Base-by-base conservation (phyloP, 2,113 vertebrate genomes). In the Myodes glareolus region DNA sequence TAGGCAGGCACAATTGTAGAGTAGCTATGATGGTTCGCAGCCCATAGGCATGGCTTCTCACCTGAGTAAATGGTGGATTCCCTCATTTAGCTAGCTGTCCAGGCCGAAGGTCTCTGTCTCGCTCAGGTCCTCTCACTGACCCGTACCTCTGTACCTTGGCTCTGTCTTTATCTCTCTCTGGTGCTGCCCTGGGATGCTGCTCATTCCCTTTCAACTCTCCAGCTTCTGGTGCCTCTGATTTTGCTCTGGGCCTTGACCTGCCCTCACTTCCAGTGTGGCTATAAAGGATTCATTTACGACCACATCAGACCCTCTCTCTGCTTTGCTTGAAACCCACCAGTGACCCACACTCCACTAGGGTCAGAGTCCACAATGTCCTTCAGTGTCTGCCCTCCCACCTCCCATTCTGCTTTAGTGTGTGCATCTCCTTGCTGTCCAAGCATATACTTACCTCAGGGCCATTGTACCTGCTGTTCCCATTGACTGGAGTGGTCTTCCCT, bases 101-200 rank as follows among this genome's bases (percentile, higher is more conserved):
- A 52, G 42, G 29, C 11, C n/a, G 6, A 55, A 25, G 72, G n/a
- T 17, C 31, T 61, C 7, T 31, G 58, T 11, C 70, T 58, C 6
- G 19, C 55, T 55, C 39, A 12, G 67, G 36, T 12, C 73, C 7
- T 42, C 31, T 21, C 16, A 2, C 1, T 23, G 0, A 36, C 19
- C 47, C 4, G 0, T 8, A 27, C 36, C 55, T 29, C 12, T 0
- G 0, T 42, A 27, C 23, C 0, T 1, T 4, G 55, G 19, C 55
- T 55, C 70, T 3, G 0, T 45, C 50, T 68, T 42, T 39, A 5
- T 29, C 67, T 3, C 36, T 19, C 0, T 27, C n/a, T 27, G 63
- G 21, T 9, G 19, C 7, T 7, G 21, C 2, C 36, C 45, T 4
- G 31, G 19, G 3, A 65, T 23, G 76, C 39, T 16, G 25, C 36